phyloP scores from a whole-genome alignment of 1,140 invertebrate genomes.

The Ceratosolen fusciceps region DNA sequence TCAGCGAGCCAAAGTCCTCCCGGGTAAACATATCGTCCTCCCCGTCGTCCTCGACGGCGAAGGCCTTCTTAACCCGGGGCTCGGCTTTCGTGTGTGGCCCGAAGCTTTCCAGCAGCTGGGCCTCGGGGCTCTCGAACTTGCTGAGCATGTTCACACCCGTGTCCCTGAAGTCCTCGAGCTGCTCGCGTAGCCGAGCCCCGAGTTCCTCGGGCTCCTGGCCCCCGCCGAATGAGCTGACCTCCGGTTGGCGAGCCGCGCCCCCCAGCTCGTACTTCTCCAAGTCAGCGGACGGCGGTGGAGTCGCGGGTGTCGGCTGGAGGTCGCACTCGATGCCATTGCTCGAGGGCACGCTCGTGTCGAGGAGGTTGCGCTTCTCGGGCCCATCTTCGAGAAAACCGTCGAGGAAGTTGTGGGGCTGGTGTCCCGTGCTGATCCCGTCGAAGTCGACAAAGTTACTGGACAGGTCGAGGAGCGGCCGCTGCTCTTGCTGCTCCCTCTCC shows the following conservation, averaged over 20 bases:
- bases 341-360: constrained; percentile 53
- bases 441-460: constrained; percentile 37
- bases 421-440: background rate
- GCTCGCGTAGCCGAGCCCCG: constrained; percentile 53
- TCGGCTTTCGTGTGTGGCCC: background rate
- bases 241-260: constrained; percentile 46
- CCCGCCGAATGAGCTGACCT: too few species aligned
- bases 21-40: constrained; percentile 17
- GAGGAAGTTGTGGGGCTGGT: constrained; percentile 35
- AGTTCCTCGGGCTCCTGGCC: constrained; percentile 53
- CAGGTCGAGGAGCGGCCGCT: constrained; percentile 32
- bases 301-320: constrained; percentile 60
- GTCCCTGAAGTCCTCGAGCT: constrained; percentile 60
- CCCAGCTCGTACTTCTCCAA: constrained; percentile 54
- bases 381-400: constrained; percentile 48
- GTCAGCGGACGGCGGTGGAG: constrained; percentile 66
- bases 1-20: constrained; percentile 9
- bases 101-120: too few species aligned
- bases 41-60: constrained; percentile 28
- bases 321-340: constrained; percentile 48
- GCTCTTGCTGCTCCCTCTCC: constrained; percentile 58
- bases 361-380: constrained; percentile 39
- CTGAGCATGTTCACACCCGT: constrained; percentile 71
- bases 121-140: constrained; percentile 3
- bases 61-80: background rate